Evolutionary conservation across 2,797 vertebrate species (phyloP).

Genomic region (Glyptemys insculpta): DNA sequence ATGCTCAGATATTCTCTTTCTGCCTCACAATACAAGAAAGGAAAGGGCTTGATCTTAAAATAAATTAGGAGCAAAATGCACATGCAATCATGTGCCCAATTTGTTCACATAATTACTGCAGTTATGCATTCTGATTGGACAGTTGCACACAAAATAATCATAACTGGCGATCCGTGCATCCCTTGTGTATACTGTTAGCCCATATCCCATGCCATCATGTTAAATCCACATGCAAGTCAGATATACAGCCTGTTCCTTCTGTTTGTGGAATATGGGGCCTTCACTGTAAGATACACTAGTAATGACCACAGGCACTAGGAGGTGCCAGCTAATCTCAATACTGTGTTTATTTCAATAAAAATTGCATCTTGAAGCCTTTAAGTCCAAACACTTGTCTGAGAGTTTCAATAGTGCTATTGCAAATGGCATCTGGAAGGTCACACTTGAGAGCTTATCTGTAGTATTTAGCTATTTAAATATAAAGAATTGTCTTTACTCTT

Average conservation of each 20-base stretch:
- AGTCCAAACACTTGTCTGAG: background rate
- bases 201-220: background rate
- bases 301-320: background rate
- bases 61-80: background rate
- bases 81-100: background rate
- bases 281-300: background rate
- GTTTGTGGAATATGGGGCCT: rapidly evolving
- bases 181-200: background rate
- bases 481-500: background rate
- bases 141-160: background rate
- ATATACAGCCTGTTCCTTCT: background rate
- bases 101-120: background rate
- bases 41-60: background rate
- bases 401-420: background rate
- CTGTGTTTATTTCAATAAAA: background rate
- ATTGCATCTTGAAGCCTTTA: background rate
- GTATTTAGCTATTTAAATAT: background rate
- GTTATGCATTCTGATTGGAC: rapidly evolving
- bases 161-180: background rate
- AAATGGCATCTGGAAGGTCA: background rate
- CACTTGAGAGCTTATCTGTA: background rate
- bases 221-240: background rate
- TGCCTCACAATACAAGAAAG: background rate
- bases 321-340: background rate
- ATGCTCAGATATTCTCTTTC: background rate